Conservation (phyloP, 2,113 vertebrate genomes). For the Blennius ocellaris region DNA sequence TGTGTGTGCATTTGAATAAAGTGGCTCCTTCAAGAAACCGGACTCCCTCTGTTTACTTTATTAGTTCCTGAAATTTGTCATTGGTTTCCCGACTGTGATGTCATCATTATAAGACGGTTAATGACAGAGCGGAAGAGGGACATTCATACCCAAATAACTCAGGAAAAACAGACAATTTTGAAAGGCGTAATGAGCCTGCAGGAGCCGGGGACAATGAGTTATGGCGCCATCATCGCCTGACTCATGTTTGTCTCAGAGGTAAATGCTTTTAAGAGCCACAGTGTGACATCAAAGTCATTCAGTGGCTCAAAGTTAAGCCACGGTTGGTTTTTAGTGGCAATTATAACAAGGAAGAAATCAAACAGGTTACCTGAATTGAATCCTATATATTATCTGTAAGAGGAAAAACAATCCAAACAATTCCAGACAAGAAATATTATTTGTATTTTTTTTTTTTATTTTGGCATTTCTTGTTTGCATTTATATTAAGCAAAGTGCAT, state of each 20-base stretch:
- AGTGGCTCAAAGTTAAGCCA: slow-evolving; percentile 22
- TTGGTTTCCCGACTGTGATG: slow-evolving; percentile 77
- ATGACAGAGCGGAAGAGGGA: slow-evolving; percentile 70
- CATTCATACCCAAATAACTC: slow-evolving; percentile 69
- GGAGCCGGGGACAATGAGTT: slow-evolving; percentile 40
- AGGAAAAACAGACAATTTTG: slow-evolving; percentile 48
- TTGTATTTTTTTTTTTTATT: slow-evolving; percentile 88
- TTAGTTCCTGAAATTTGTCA: slow-evolving; percentile 73
- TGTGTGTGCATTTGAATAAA: slow-evolving; percentile 31
- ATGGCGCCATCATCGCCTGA: slow-evolving; percentile 49
- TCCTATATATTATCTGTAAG: not conserved
- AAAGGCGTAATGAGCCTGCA: slow-evolving; percentile 54
- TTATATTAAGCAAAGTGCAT: slow-evolving; percentile 99
- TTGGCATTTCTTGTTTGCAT: slow-evolving; percentile 99
- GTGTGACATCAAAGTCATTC: slow-evolving; percentile 43
- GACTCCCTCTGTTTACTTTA: slow-evolving; percentile 61
- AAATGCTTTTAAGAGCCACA: slow-evolving; percentile 50
- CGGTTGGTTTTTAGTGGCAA: slow-evolving; percentile 33
- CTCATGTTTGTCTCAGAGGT: slow-evolving; percentile 53
- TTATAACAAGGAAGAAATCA: slow-evolving; percentile 21
- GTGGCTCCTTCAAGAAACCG: slow-evolving; percentile 49
- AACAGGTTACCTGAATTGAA: slow-evolving; percentile 8
- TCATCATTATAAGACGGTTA: slow-evolving; percentile 55
- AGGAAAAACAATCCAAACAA: slow-evolving; percentile 24
- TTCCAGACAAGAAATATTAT: slow-evolving; percentile 69